Percentiles rank a stretch among this genome's conserved stretches.
Conservation (phyloP, 2,113 vertebrate species). For the Notiomystis cincta region DNA sequence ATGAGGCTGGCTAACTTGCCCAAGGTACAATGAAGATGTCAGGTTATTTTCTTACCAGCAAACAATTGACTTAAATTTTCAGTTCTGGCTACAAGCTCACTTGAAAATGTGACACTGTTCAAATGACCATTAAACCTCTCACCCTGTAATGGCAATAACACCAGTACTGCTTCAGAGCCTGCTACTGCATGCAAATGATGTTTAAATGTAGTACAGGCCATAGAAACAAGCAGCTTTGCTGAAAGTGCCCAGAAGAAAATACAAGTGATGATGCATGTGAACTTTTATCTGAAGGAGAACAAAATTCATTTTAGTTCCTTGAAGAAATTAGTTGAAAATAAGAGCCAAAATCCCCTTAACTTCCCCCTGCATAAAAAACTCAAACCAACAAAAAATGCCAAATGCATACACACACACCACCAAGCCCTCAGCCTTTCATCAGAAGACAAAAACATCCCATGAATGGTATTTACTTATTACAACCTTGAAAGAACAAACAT, state of each 20-base stretch:
- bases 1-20: background rate
- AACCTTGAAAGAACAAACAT: background rate
- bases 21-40: background rate
- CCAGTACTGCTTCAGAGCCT: background rate
- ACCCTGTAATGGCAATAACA: background rate
- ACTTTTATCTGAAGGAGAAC: background rate
- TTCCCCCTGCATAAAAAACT: background rate
- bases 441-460: background rate
- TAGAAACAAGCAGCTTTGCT: background rate
- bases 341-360: background rate
- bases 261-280: background rate
- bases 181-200: background rate
- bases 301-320: background rate
- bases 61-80: background rate
- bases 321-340: background rate
- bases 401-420: background rate
- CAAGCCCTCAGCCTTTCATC: background rate
- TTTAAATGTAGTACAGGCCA: background rate
- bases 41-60: background rate
- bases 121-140: background rate
- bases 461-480: background rate
- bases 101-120: background rate
- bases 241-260: background rate
- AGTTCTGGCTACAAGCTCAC: background rate
- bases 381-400: background rate